Conservation (phyloP, 2,113 vertebrate genomes). For the Pseudopodoces humilis region DNA sequence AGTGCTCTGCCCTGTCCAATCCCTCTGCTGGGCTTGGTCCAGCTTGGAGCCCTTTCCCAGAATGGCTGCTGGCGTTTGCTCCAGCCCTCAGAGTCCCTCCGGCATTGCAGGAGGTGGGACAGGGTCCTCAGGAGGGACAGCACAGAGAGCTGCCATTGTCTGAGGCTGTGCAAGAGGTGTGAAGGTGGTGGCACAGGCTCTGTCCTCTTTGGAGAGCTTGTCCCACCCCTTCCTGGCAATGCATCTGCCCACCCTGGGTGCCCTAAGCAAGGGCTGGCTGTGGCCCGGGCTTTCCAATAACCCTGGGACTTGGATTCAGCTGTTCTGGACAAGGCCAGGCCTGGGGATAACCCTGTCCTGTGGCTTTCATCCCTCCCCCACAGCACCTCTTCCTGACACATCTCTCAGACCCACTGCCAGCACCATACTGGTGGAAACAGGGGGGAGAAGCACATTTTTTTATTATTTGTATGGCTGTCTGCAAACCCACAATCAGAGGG, state of each 20-base stretch:
- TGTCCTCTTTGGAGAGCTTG: not conserved
- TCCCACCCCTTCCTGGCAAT: not conserved
- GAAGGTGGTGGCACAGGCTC: not conserved
- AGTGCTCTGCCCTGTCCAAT: fast-evolving
- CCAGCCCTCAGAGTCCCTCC: not conserved
- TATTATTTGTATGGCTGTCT: not conserved
- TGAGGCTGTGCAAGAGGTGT: not conserved
- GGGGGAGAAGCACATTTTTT: not conserved
- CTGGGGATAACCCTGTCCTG: not conserved
- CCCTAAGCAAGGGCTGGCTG: not conserved
- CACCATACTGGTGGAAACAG: fast-evolving
- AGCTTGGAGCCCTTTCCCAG: not conserved
- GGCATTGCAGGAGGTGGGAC: not conserved
- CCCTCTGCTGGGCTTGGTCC: too few relatives aligned
- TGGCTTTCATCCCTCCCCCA: not conserved
- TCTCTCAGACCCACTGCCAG: not conserved
- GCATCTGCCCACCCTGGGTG: not conserved
- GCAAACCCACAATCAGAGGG: not conserved
- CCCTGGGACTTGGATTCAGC: not conserved
- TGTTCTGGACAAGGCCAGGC: not conserved
- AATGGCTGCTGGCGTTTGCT: fast-evolving
- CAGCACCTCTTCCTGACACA: not conserved
- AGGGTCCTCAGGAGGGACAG: not conserved
- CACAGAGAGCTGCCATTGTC: fast-evolving
- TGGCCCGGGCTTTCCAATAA: not conserved